phyloP scores from a whole-genome alignment of 2,888 invertebrate genomes.

The Serripes groenlandicus region DNA sequence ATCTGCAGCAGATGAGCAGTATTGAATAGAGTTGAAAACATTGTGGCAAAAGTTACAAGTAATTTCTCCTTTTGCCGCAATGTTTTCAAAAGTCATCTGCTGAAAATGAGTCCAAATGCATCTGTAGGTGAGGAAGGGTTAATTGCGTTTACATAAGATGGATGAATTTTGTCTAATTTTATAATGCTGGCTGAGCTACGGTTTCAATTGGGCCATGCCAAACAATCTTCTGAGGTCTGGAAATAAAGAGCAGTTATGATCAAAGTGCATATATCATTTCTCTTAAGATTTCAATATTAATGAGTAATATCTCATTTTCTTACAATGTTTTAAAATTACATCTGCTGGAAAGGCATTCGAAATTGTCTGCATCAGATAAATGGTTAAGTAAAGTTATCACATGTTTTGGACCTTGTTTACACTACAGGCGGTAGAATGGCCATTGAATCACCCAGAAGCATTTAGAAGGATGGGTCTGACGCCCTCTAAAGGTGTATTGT shows the following conservation, averaged over 20 bases:
- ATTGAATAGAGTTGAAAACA: not conserved
- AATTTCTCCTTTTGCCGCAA: not conserved
- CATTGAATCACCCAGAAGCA: slow-evolving; percentile 78
- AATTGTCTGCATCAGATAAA: no score
- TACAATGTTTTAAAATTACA: not conserved
- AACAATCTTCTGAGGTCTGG: no score
- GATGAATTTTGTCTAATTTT: no score
- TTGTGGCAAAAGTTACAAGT: not conserved
- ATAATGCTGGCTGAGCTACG: no score
- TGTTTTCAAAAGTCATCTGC: not conserved
- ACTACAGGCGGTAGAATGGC: slow-evolving; percentile 83
- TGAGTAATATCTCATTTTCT: not conserved
- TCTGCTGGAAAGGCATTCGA: no score
- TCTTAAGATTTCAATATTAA: no score
- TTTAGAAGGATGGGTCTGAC: slow-evolving; percentile 78
- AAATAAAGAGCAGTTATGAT: no score
- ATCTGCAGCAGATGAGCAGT: no score
- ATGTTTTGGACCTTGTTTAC: not conserved
- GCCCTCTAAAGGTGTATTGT: slow-evolving; percentile 87
- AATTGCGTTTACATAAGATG: not conserved
- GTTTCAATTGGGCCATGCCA: no score
- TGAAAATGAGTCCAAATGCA: not conserved
- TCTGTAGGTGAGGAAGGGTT: not conserved
- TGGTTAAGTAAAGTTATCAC: no score
- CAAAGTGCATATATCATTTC: no score